Base-by-base conservation (phyloP, 2,797 vertebrate genomes). In the Pipistrellus pygmaeus region DNA sequence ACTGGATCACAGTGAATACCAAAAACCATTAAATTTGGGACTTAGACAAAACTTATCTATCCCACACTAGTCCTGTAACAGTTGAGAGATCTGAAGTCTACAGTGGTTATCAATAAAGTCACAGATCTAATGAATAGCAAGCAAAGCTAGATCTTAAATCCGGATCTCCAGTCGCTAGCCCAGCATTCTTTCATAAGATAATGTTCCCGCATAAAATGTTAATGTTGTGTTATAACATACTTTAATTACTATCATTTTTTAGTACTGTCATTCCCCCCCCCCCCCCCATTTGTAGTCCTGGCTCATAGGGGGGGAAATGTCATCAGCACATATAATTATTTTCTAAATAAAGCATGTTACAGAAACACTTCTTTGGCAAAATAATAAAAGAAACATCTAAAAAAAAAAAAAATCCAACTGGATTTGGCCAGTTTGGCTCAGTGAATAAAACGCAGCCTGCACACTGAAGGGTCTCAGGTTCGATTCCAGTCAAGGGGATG, bases 241-340 rank as follows among this genome's bases (percentile, higher is more conserved):
- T 85, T 95, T 88, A 93, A 92, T 82, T 48, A 85, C 64, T 80
- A 84, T 88, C 72, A 84, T 77, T 83, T 90, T 96, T 71, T 55
- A 44, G 38, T 57, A 44, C 3, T 84, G 30, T 77, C 78, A 60
- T 21, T 69, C 77, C 57, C 57, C 48, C n/a, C n/a, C 48, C n/a
- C n/a, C 46, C 41, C 48, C n/a, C 23, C 57, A 51, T 8, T 94
- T 94, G 38, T 95, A 87, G 51, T 88, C 60, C 71, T 35, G 90
- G 71, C 4, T 64, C 32, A 64, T 3, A 8, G 15, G 12, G 1
- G 12, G 2, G 10, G 9, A n/a, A 41, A 57, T 57, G 41, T 72
- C 62, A 91, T 8, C 41, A 60, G 23, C 35, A 76, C 71, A 64
- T 35, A 85, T 17, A 88, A 92, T 60, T 83, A 94, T 6, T 23